Conservation (phyloP, 1,140 invertebrate genomes). For the Drosophila ananassae region DNA sequence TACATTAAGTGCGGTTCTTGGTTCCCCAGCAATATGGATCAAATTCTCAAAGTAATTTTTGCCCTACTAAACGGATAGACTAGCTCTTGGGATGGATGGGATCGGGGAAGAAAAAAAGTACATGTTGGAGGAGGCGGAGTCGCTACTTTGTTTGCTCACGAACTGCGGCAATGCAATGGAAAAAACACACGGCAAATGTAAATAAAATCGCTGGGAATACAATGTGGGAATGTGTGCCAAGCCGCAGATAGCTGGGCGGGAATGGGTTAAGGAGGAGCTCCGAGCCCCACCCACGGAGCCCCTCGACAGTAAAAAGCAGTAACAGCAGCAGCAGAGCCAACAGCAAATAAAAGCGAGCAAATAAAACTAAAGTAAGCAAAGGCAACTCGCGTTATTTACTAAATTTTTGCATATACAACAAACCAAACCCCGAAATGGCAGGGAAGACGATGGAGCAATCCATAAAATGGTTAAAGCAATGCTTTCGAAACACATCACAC, state of each 20-base stretch:
- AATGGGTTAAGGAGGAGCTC: not conserved
- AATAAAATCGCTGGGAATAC: slow-evolving; percentile 65
- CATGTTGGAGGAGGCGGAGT: slow-evolving; percentile 16
- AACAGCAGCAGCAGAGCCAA: slow-evolving; percentile 60
- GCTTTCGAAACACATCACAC: slow-evolving; percentile 1
- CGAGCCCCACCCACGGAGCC: not conserved
- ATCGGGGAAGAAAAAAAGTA: not conserved
- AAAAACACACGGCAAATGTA: slow-evolving; percentile 72
- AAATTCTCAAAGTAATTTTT: slow-evolving; percentile 68
- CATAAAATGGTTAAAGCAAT: slow-evolving; percentile 19
- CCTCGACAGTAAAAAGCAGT: slow-evolving; percentile 70
- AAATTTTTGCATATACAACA: slow-evolving; percentile 76
- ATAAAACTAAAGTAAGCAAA: slow-evolving; percentile 78
- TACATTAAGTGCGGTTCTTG: slow-evolving; percentile 52
- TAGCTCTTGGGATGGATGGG: slow-evolving; percentile 1
- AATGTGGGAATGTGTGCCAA: slow-evolving; percentile 54
- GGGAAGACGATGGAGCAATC: slow-evolving; percentile 18
- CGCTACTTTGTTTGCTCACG: slow-evolving; percentile 51
- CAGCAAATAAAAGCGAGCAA: slow-evolving; percentile 73
- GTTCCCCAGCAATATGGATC: slow-evolving; percentile 52
- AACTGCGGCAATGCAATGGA: slow-evolving; percentile 76
- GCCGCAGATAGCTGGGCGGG: slow-evolving; percentile 29
- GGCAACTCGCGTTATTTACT: slow-evolving; percentile 73
- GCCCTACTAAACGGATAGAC: slow-evolving; percentile 47
- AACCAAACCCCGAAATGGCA: slow-evolving; percentile 20